Conservation (phyloP, 2,797 vertebrate species). For the Rhincodon typus region DNA sequence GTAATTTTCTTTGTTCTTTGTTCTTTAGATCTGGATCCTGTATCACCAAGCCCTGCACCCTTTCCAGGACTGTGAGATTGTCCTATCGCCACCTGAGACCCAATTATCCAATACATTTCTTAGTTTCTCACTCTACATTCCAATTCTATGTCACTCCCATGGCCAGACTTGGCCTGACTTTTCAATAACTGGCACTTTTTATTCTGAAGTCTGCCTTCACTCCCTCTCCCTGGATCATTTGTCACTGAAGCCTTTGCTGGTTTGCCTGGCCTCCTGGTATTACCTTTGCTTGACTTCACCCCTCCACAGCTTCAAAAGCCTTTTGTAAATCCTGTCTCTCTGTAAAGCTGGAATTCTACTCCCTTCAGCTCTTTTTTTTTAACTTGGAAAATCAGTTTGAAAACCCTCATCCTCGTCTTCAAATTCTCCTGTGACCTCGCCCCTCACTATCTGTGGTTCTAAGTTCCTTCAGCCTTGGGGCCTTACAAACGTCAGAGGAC, state of each 20-base stretch:
- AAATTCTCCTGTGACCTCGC: not conserved
- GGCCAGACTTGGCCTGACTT: not conserved
- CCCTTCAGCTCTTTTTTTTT: not conserved
- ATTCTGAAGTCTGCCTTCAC: not conserved
- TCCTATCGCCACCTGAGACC: not conserved
- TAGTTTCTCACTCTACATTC: not conserved
- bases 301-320: not conserved
- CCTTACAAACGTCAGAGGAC: not conserved
- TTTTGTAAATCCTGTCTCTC: not conserved
- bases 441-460: not conserved
- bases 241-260: not conserved
- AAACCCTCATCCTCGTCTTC: not conserved
- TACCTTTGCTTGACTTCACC: not conserved
- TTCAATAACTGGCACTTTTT: not conserved
- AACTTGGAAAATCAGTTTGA: not conserved
- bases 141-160: not conserved
- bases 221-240: not conserved
- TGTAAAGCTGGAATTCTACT: not conserved
- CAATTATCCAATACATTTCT: not conserved
- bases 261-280: not conserved
- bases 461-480: not conserved
- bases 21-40: too few species aligned
- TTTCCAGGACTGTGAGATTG: too few species aligned
- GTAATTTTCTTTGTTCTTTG: too few species aligned
- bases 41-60: too few species aligned